Evolutionary conservation across 2,888 invertebrate species (phyloP).

Genomic region (Eurois occulta): DNA sequence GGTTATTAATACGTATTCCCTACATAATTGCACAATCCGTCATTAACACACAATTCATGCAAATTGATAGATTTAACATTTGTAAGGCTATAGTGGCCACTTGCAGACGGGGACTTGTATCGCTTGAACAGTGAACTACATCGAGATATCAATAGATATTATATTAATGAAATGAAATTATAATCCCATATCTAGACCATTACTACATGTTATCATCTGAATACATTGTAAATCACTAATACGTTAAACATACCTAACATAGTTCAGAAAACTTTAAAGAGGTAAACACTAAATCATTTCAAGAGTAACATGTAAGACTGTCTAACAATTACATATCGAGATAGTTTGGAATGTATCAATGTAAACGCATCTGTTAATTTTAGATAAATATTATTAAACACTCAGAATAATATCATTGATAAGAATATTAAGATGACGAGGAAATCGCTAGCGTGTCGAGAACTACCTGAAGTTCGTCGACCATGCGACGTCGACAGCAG

Average conservation of each 20-base stretch:
- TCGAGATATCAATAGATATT: slow-evolving; percentile 24
- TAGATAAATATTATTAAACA: slow-evolving; percentile 48
- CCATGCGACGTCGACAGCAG: slow-evolving; percentile 24
- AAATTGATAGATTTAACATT: slow-evolving; percentile 46
- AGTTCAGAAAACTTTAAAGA: slow-evolving; percentile 51
- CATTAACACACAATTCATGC: slow-evolving; percentile 62
- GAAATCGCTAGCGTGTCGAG: slow-evolving; percentile 49
- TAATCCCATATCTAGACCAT: slow-evolving; percentile 49
- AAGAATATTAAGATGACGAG: slow-evolving; percentile 44
- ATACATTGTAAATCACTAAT: slow-evolving; percentile 57
- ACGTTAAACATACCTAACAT: slow-evolving; percentile 52
- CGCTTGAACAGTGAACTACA: slow-evolving; percentile 41
- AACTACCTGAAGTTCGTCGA: slow-evolving; percentile 37
- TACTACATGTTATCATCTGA: slow-evolving; percentile 55
- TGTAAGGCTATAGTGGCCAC: slow-evolving; percentile 41
- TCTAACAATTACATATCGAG: slow-evolving; percentile 57
- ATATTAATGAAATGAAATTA: slow-evolving; percentile 24
- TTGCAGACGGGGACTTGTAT: slow-evolving; percentile 17
- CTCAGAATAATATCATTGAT: slow-evolving; percentile 57
- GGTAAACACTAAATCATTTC: slow-evolving; percentile 51
- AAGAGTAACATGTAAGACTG: slow-evolving; percentile 50
- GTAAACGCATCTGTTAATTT: slow-evolving; percentile 63
- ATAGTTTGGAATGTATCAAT: slow-evolving; percentile 67
- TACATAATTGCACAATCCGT: slow-evolving; percentile 83
- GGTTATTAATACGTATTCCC: slow-evolving; percentile 74